Base-by-base conservation (phyloP, 64 coral and sea anemone species). In the Montipora cactus region DNA sequence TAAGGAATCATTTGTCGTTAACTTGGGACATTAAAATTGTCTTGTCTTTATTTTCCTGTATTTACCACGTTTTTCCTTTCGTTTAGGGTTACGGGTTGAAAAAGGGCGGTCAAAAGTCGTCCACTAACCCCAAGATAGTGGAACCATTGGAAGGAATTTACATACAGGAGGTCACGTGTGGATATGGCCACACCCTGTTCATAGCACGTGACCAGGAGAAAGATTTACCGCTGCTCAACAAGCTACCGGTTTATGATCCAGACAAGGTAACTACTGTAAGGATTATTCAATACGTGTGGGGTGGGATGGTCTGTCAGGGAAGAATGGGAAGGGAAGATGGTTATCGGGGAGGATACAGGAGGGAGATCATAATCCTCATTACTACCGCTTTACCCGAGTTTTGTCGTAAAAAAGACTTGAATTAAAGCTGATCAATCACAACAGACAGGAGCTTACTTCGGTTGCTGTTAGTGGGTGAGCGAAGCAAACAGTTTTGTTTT, bases 61-160 rank as follows among this genome's bases (percentile, higher is more conserved):
- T 19, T 20, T 21, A 37, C 50, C 5, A 8, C 15, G 13, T 81
- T 49, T 4, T 15, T 16, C 11, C 9, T 64, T 64, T 16, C 16
- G 75, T 77, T 21, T 66, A 98, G 96, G 96, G 96, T 5, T 95
- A 98, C 68, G 96, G 96, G 13, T 86, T 98, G 62, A 98, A 89
- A 84, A 98, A 95, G 78, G 95, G 95, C 8, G 92, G 92, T 4
- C 87, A 86, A 18, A 97, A 97, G 52, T 98, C 96, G 1, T 98
- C 96, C 18, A 92, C 93, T 5, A 84, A 73, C 5, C 93, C 96
- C 2, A 94, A 98, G 79, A 98, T 98, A 47, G 96, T 98, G 7
- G 96, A 98, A 28, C 93, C 96, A 37, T 59, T 98, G 48, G 96
- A 98, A 64, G 96, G 90, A 8, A 86, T 98, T 50, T 98, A 95